Conservation (phyloP, 2,888 invertebrate genomes). For the Ctenicera cuprea region DNA sequence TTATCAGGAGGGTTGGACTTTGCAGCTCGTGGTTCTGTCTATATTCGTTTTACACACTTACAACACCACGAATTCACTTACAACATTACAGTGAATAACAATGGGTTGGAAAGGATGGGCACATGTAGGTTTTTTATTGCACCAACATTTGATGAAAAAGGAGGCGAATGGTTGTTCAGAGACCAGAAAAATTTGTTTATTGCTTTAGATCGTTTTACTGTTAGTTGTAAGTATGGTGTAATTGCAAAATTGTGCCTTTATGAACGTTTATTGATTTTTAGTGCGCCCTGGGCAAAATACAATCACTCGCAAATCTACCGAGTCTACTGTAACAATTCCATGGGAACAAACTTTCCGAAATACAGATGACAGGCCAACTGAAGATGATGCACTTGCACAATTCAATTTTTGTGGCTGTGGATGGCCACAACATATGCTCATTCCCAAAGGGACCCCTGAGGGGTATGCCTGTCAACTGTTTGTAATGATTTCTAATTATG, state of each 20-base stretch:
- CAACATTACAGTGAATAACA: slow-evolving; percentile 70
- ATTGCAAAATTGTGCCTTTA: not conserved
- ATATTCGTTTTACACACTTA: slow-evolving; percentile 85
- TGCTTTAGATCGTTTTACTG: slow-evolving; percentile 84
- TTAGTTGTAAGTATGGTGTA: slow-evolving; percentile 74
- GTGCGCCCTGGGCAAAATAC: slow-evolving; percentile 82
- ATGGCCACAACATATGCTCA: slow-evolving; percentile 89
- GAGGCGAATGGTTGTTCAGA: slow-evolving; percentile 75
- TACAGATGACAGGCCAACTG: slow-evolving; percentile 79
- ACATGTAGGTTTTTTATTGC: slow-evolving; percentile 84
- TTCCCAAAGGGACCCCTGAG: slow-evolving; percentile 81
- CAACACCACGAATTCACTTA: slow-evolving; percentile 85
- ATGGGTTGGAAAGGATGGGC: slow-evolving; percentile 74
- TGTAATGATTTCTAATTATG: slow-evolving; percentile 86
- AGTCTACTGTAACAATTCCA: slow-evolving; percentile 89
- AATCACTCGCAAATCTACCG: slow-evolving; percentile 79
- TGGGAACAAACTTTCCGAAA: slow-evolving; percentile 88
- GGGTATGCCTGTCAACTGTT: slow-evolving; percentile 83
- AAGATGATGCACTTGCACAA: slow-evolving; percentile 73
- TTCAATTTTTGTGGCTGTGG: slow-evolving; percentile 93
- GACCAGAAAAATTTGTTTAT: slow-evolving; percentile 82
- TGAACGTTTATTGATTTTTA: slow-evolving; percentile 59
- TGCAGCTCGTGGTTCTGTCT: slow-evolving; percentile 83
- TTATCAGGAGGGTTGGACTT: slow-evolving; percentile 89
- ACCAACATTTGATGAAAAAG: slow-evolving; percentile 80